phyloP scores from a whole-genome alignment of 2,113 vertebrate species.

The Malurus melanocephalus region DNA sequence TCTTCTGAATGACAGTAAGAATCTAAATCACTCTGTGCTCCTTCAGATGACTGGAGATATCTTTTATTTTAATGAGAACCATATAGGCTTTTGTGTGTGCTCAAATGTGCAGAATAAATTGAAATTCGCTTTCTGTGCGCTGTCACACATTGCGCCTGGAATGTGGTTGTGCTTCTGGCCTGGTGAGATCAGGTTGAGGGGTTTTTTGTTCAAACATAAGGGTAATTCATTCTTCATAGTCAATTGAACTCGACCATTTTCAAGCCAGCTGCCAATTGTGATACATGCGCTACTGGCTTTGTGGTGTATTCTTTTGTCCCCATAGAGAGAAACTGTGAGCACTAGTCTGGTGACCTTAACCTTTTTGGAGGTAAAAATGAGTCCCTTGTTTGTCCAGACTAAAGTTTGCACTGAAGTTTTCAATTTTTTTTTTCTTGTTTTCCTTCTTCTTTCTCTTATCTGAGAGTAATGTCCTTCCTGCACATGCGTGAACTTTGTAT shows the following conservation, averaged over 20 bases:
- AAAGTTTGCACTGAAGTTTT: conserved; percentile 20
- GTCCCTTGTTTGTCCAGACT: conserved; percentile 15
- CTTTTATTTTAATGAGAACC: conserved; percentile 47
- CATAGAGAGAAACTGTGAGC: neutral
- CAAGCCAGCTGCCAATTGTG: conserved; percentile 56
- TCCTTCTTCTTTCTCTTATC: neutral
- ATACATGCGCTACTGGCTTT: neutral
- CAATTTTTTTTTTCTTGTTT: neutral
- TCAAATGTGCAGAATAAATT: conserved; percentile 57
- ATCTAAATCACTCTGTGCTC: neutral
- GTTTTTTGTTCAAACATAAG: conserved; percentile 35
- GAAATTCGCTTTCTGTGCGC: conserved; percentile 39
- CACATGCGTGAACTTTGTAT: neutral
- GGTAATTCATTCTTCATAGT: conserved; percentile 61
- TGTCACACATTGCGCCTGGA: conserved; percentile 35
- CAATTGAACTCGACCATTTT: conserved; percentile 41
- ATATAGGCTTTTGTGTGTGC: conserved; percentile 55
- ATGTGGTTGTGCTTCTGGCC: conserved; percentile 51
- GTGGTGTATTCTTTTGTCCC: conserved; percentile 48
- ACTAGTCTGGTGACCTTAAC: conserved; percentile 32
- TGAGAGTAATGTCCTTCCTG: neutral
- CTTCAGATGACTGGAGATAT: conserved; percentile 34
- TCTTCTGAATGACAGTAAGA: neutral
- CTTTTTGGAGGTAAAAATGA: conserved; percentile 47
- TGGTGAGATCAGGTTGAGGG: conserved; percentile 49